Evolutionary conservation across 2,888 invertebrate genomes (phyloP), one percentile per base, ranked within the genome.

Genomic region (Incurvaria masculella): DNA sequence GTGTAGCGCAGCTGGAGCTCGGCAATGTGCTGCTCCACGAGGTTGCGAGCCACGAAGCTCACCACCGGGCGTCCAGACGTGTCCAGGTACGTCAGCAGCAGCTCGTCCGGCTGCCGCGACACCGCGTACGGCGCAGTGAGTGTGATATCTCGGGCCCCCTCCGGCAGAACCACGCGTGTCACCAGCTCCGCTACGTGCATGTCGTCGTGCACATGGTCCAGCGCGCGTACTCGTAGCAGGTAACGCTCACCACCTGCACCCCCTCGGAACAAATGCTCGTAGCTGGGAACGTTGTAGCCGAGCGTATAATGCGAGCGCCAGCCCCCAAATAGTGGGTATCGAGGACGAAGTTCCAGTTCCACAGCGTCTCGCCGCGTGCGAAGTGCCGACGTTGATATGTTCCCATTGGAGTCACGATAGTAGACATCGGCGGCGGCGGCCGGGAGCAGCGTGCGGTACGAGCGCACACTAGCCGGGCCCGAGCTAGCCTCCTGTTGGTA

Each of bases 261-360:
- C 52, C 83, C 81, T 56, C 89, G 88, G 66, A 84, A 97, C 21
- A 99, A 79, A 70, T 97, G 97, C 64, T 97, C 97, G 65, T 96
- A 96, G 57, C 96, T 94, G 2, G 99, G 98, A 0, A 99, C 90
- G 75, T 96, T 97, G 79, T 97, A 97, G 2, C 99, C 99, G 43
- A 99, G 81, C 40, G 89, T 90, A 70, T 99, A 99, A 58, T 94
- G 93, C 8, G 97, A 97, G 68, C 92, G 94, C 99, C 99, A 99
- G 14, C 99, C 99, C 48, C 99, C 99, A 69, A 98, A 99, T 4
- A 99, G 79, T 2, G 99, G 99, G 69, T 97, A 99, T 59, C 99
- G 82, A 1, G 98, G 99, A 45, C 95, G 82, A n/a, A 99, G 80
- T 61, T 97, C 97, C 3, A 99, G 73, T 62, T 99, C 97, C 6